These are phyloP conservation scores for Drosophila albomicans DNA, from an alignment of 1,140 invertebrate genomes.

Conservation along the genomic window DNA sequence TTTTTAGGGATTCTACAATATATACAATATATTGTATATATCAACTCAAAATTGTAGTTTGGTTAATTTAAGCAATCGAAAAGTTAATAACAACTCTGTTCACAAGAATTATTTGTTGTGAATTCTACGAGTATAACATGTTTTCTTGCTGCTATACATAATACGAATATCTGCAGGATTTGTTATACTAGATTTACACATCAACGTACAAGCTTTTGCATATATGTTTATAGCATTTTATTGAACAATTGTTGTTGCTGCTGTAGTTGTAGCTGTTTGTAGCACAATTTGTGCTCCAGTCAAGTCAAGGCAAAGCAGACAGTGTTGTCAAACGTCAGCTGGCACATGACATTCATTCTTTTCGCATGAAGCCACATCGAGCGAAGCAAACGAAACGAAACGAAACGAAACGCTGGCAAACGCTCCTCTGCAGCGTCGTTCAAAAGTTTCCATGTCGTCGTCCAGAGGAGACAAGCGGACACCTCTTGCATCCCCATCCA, in stretches of 20 bases:
- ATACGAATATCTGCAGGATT: too few species aligned
- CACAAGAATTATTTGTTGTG: too few species aligned
- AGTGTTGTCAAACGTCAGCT: slow-evolving; percentile 48
- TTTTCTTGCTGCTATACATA: too few species aligned
- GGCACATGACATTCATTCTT: slow-evolving; percentile 40
- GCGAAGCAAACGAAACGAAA: not conserved
- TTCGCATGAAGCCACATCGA: slow-evolving; percentile 15
- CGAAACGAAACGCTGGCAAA: not conserved
- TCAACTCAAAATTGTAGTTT: too few species aligned
- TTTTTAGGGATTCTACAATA: too few species aligned
- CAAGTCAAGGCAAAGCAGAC: slow-evolving; percentile 1
- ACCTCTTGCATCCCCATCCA: not conserved
- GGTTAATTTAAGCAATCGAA: too few species aligned
- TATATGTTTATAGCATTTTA: not conserved
- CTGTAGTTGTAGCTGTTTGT: too few species aligned
- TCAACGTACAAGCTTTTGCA: not conserved
- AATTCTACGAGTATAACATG: too few species aligned
- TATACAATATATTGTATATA: too few species aligned
- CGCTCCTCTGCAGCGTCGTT: slow-evolving; percentile 35
- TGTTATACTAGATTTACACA: not conserved
- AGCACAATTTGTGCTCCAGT: too few species aligned
- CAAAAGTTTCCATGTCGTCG: slow-evolving; percentile 44
- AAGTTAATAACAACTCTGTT: too few species aligned
- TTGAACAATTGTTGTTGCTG: not conserved
- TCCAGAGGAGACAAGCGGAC: slow-evolving; percentile 14